Base-by-base conservation (phyloP, 1,140 invertebrate species). In the Drosophila ogumai region DNA sequence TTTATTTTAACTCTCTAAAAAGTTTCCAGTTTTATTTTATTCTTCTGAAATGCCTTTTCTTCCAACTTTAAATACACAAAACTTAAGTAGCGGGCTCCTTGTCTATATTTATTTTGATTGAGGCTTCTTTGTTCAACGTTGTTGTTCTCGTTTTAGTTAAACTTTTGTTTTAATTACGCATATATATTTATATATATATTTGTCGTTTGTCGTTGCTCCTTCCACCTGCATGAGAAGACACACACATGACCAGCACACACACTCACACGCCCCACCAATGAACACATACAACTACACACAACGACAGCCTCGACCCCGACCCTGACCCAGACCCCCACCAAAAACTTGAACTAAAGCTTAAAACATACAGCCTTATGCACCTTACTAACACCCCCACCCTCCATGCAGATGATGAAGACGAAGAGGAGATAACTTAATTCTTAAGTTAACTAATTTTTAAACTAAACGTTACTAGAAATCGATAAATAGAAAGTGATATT, bases 211-310 rank as follows among this genome's bases (percentile, higher is more conserved):
- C 38, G 55, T 60, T 60, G 61, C 25, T 64, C 60, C 28, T 64
- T 64, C 12, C 60, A 64, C 36, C 36, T 64, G 60, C 60, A 64
- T 64, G 60, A 32, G 25, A 63, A 63, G 34, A 59, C 61, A 31
- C 34, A 13, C 44, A 46, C 25, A 38, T 22, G 38, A 64, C 57
- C 9, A 38, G 17, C 19, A 36, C 19, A 22, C 19, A 36, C 32
- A 54, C 50, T 22, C 22, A 22, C 32, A 32, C 34, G 8, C 60
- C 22, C 13, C 12, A 59, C 60, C 41, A 58, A 55, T 40, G 15
- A 28, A 63, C 49, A 40, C 47, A 10, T 13, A 54, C 50, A 32
- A 31, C 25, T 47, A 19, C 31, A 64, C 38, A 34, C 61, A 34
- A 31, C n/a, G 61, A 64, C 61, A 60, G 40, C 61, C 28, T 36